Conservation (phyloP, 1,140 invertebrate species). For the Lysiphlebus fabarum region DNA sequence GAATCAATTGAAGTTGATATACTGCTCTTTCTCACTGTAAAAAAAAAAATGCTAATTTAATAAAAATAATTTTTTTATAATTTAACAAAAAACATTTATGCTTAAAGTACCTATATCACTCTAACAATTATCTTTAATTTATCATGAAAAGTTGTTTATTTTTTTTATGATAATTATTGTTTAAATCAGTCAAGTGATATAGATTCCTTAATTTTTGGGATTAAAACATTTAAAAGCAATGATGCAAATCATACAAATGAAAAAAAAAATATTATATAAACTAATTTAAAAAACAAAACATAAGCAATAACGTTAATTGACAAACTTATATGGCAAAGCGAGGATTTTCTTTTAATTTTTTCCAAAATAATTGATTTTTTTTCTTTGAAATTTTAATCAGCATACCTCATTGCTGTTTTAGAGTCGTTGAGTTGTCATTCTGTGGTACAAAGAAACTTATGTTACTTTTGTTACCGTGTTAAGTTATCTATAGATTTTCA, state of each 20-base stretch:
- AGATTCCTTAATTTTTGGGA: too few relatives aligned
- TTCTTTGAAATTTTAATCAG: conserved; percentile 5
- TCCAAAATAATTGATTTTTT: conserved; percentile 23
- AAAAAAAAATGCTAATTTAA: conserved; percentile 18
- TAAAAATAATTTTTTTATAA: neutral
- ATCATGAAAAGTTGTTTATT: neutral
- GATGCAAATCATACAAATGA: neutral
- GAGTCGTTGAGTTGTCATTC: conserved; percentile 38
- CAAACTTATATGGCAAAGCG: neutral
- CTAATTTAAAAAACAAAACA: too few relatives aligned
- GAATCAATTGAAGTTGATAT: conserved; percentile 38
- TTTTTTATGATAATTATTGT: too few relatives aligned
- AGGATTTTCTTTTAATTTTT: neutral
- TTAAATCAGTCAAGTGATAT: too few relatives aligned
- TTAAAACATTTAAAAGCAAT: conserved; percentile 1
- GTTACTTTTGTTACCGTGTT: conserved; percentile 26
- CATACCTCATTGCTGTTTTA: conserved; percentile 39
- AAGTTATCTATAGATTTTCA: conserved; percentile 13
- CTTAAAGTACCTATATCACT: neutral
- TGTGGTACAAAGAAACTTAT: conserved; percentile 35
- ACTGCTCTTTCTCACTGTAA: conserved; percentile 42
- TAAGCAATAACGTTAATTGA: too few relatives aligned
- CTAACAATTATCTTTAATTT: neutral
- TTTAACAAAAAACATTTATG: neutral
- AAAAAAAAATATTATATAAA: too few relatives aligned